Evolutionary conservation across 2,888 invertebrate species (phyloP).

Genomic region (Amblyjoppa proteus): DNA sequence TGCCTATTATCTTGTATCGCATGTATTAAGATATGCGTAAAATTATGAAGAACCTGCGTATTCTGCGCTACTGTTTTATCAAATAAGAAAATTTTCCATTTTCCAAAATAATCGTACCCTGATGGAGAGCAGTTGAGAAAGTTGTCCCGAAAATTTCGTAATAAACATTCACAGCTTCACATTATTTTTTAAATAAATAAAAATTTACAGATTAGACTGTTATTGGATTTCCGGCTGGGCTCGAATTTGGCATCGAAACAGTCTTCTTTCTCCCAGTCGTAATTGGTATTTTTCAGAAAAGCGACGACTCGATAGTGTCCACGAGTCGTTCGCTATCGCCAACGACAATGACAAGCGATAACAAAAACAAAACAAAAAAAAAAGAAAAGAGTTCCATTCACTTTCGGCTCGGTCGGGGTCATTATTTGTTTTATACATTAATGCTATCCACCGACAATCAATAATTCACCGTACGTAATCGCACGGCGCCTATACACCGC

Average conservation of each 20-base stretch:
- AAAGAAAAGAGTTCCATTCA: slow-evolving; percentile 50
- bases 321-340: too few species aligned
- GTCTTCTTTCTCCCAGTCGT: too few species aligned
- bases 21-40: slow-evolving; percentile 70
- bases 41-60: background rate
- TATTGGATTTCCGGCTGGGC: too few species aligned
- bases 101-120: background rate
- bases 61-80: too few species aligned
- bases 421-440: slow-evolving; percentile 81
- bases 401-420: slow-evolving; percentile 69
- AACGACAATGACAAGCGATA: background rate
- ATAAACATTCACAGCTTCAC: too few species aligned
- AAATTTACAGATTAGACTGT: too few species aligned
- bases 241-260: too few species aligned
- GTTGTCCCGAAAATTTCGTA: too few species aligned
- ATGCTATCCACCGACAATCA: slow-evolving; percentile 80
- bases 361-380: slow-evolving; percentile 21
- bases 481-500: slow-evolving; percentile 70
- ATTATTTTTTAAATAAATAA: too few species aligned
- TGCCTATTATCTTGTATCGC: too few species aligned
- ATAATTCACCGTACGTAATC: slow-evolving; percentile 82
- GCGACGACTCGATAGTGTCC: too few species aligned
- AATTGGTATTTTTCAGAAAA: too few species aligned
- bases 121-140: background rate
- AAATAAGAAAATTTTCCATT: background rate